Conservation (phyloP, 1,140 invertebrate genomes). For the Zaprionus africanus region DNA sequence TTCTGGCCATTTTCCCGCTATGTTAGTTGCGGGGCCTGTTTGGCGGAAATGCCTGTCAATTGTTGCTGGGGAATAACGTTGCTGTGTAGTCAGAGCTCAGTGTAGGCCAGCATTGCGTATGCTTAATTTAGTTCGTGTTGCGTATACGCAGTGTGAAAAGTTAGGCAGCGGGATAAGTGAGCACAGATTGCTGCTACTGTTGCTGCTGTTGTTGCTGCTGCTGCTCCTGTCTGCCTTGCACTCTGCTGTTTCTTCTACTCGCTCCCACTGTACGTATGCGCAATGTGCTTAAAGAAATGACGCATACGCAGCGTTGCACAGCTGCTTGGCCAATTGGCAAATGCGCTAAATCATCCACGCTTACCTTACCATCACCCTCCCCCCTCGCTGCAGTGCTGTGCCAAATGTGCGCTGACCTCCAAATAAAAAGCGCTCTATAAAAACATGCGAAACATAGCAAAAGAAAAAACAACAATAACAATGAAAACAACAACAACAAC, state of each 20-base stretch:
- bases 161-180: too few relatives aligned
- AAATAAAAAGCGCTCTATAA: constrained; percentile 68
- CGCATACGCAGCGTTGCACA: constrained; percentile 49
- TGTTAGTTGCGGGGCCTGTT: constrained; percentile 3
- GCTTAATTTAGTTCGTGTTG: constrained; percentile 38
- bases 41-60: constrained; percentile 76
- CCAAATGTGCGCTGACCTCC: constrained; percentile 80
- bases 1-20: constrained; percentile 46
- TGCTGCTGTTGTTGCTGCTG: background rate
- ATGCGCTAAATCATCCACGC: constrained; percentile 5
- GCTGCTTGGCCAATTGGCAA: constrained; percentile 43
- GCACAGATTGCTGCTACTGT: too few relatives aligned
- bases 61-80: constrained; percentile 20
- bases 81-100: background rate
- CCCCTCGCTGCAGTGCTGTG: constrained; percentile 63
- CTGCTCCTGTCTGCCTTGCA: background rate
- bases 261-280: constrained; percentile 45
- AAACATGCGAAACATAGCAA: constrained; percentile 44
- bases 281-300: constrained; percentile 44
- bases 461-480: constrained; percentile 37
- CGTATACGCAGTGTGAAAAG: constrained; percentile 23
- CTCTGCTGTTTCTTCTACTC: background rate
- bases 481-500: constrained; percentile 21
- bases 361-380: background rate
- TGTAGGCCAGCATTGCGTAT: constrained; percentile 49